Evolutionary conservation across 2,797 vertebrate species (phyloP).

Genomic region (Somateria mollissima): DNA sequence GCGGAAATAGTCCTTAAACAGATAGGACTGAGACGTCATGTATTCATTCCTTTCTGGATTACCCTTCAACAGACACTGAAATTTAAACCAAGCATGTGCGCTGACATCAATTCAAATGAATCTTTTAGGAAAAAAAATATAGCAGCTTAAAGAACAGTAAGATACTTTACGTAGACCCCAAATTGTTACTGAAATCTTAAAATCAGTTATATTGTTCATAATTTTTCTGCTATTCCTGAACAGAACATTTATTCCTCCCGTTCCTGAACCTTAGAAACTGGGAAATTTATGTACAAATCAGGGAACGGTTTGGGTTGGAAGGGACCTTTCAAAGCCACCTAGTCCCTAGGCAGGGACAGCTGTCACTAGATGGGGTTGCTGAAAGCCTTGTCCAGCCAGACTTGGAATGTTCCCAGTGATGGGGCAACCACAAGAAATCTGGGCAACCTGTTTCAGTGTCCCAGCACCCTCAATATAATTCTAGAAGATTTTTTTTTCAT

Average conservation of each 20-base stretch:
- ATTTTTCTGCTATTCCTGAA: background rate
- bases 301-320: background rate
- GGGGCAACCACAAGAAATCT: background rate
- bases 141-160: background rate
- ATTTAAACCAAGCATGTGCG: background rate
- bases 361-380: background rate
- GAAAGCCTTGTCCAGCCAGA: background rate
- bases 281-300: background rate
- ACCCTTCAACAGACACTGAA: background rate
- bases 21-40: background rate
- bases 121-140: background rate
- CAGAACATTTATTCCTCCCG: background rate
- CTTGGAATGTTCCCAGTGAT: background rate
- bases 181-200: background rate
- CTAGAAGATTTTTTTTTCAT: background rate
- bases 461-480: background rate
- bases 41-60: background rate
- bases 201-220: accelerated
- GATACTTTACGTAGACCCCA: background rate
- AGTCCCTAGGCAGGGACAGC: background rate
- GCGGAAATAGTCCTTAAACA: background rate
- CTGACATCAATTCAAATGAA: background rate
- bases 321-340: background rate
- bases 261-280: background rate
- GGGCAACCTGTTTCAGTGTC: background rate